These are phyloP conservation scores for Agrilus mali DNA, from an alignment of 2,888 invertebrate species.

Conservation along the genomic window DNA sequence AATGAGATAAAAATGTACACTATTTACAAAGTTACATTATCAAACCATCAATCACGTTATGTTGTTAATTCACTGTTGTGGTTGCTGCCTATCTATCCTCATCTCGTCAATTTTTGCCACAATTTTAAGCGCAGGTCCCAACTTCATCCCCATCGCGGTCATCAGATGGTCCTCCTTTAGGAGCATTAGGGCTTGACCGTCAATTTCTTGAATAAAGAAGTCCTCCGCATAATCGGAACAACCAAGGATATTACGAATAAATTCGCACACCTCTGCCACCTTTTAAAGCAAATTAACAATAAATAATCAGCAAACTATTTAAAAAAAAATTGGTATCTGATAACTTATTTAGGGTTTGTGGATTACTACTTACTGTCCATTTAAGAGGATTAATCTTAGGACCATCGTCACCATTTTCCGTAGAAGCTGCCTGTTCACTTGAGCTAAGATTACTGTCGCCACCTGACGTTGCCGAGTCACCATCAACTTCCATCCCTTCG, in stretches of 20 bases:
- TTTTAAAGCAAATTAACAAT: slow-evolving; percentile 25
- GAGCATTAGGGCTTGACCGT: slow-evolving; percentile 85
- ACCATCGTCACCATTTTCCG: slow-evolving; percentile 33
- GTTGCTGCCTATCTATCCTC: slow-evolving; percentile 47
- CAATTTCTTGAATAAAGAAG: slow-evolving; percentile 90
- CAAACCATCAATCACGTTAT: neutral
- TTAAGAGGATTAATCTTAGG: slow-evolving; percentile 49
- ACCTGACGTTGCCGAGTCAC: slow-evolving; percentile 32
- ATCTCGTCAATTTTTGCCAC: slow-evolving; percentile 83
- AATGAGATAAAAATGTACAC: too few relatives aligned
- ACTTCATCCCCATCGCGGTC: slow-evolving; percentile 87
- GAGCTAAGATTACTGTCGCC: slow-evolving; percentile 34
- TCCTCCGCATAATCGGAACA: slow-evolving; percentile 90
- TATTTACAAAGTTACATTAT: neutral
- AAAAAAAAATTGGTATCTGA: neutral
- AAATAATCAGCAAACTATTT: neutral
- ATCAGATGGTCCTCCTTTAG: slow-evolving; percentile 90
- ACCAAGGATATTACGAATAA: slow-evolving; percentile 79
- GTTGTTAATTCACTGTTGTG: slow-evolving; percentile 19
- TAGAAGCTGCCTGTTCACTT: slow-evolving; percentile 22
- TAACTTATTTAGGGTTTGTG: neutral
- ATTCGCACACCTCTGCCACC: slow-evolving; percentile 80
- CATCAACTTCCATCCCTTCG: slow-evolving; percentile 31
- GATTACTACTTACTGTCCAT: slow-evolving; percentile 45
- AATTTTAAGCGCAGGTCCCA: slow-evolving; percentile 91